These are phyloP conservation scores for Ophioderma brevispina DNA, from an alignment of 35 echinoderm and acorn worm genomes.

Conservation along the genomic window DNA sequence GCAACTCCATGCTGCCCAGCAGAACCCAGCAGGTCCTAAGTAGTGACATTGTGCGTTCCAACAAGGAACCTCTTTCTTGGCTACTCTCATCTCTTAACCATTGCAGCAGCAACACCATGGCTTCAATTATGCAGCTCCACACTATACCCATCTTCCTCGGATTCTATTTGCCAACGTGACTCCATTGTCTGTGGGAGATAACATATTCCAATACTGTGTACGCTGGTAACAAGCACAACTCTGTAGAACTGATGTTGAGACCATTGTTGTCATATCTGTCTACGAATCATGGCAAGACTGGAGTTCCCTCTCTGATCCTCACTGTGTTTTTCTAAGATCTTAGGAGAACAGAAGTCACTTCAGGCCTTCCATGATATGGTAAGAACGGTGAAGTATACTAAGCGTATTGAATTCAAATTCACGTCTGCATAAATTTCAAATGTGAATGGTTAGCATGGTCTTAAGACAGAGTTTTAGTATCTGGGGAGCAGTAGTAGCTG, in stretches of 20 bases:
- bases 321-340: conserved; percentile 84
- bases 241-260: conserved; percentile 68
- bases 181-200: conserved; percentile 66
- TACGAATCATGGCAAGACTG: not conserved
- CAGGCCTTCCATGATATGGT: conserved; percentile 91
- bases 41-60: conserved; percentile 72
- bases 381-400: no score
- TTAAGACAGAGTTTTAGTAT: no score
- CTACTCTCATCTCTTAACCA: conserved; percentile 72
- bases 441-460: no score
- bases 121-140: conserved; percentile 52
- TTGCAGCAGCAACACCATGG: conserved; percentile 80
- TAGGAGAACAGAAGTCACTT: conserved; percentile 51
- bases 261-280: conserved; percentile 70
- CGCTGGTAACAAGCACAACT: conserved; percentile 64
- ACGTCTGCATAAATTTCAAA: no score
- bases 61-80: conserved; percentile 69
- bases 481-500: no score
- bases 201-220: conserved; percentile 92
- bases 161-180: conserved; percentile 36
- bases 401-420: no score
- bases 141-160: conserved; percentile 16
- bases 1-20: not conserved
- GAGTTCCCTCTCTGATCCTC: conserved; percentile 80
- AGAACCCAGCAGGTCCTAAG: conserved; percentile 23